Conservation (phyloP, 1,140 invertebrate species). For the Drosophila kikkawai region DNA sequence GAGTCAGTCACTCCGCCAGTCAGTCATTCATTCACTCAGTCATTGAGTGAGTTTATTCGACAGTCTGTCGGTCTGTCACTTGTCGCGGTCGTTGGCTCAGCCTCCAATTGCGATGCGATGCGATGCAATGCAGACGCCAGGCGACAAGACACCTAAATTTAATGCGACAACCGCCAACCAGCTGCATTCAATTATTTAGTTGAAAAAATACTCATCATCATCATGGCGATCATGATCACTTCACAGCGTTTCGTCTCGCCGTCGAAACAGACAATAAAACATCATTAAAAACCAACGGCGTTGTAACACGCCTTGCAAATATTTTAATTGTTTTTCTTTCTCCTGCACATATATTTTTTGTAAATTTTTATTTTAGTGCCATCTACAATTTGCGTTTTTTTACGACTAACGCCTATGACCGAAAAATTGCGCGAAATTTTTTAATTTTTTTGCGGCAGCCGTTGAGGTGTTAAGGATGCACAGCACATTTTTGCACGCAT, state of each 20-base stretch:
- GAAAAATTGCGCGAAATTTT: slow-evolving; percentile 49
- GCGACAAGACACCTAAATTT: slow-evolving; percentile 79
- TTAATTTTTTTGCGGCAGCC: slow-evolving; percentile 10
- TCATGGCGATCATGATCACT: slow-evolving; percentile 45
- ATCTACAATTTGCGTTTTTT: slow-evolving; percentile 48
- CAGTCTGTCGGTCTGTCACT: slow-evolving; percentile 43
- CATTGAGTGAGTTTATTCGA: slow-evolving; percentile 23
- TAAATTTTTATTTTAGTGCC: slow-evolving; percentile 15
- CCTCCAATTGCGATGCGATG: slow-evolving; percentile 65
- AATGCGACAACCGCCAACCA: slow-evolving; percentile 81
- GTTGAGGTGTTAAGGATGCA: slow-evolving; percentile 42
- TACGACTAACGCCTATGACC: slow-evolving; percentile 46
- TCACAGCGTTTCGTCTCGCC: slow-evolving; percentile 48
- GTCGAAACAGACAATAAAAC: slow-evolving; percentile 79
- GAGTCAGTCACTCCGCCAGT: slow-evolving; percentile 22
- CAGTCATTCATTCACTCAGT: slow-evolving; percentile 31
- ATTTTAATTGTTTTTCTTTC: slow-evolving; percentile 79
- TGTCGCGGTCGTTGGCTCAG: slow-evolving; percentile 80
- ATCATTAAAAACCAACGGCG: slow-evolving; percentile 79
- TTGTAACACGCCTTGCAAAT: slow-evolving; percentile 78
- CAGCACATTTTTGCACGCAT: slow-evolving; percentile 27
- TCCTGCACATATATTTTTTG: slow-evolving; percentile 10
- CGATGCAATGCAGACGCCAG: slow-evolving; percentile 50
- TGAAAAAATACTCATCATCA: slow-evolving; percentile 67
- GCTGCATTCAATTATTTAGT: slow-evolving; percentile 83